Conservation (phyloP, 2,888 invertebrate species). For the Diarsia rubi region DNA sequence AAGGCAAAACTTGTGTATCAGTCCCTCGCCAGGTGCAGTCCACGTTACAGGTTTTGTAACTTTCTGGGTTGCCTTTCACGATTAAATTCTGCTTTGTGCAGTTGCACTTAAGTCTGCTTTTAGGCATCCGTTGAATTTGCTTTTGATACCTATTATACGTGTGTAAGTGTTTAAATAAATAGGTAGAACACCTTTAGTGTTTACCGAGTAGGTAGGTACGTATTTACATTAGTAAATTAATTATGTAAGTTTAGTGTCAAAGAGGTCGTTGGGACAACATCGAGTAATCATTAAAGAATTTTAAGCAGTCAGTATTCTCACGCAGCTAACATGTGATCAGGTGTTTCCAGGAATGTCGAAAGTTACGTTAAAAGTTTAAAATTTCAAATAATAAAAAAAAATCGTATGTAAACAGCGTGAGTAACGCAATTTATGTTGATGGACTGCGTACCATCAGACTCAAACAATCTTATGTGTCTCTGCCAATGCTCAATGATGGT, state of each 20-base stretch:
- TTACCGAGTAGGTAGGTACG: conserved; percentile 28
- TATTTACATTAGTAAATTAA: conserved; percentile 71
- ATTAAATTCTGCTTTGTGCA: conserved; percentile 19
- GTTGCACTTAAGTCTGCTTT: conserved; percentile 17
- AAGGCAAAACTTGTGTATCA: conserved; percentile 33
- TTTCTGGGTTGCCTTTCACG: conserved; percentile 26
- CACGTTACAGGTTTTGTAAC: conserved; percentile 60
- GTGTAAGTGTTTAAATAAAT: conserved; percentile 7
- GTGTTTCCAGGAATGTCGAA: background rate
- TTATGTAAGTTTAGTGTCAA: conserved; percentile 85
- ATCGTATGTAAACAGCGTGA: background rate
- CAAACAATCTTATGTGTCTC: background rate
- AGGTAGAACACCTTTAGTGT: conserved; percentile 17
- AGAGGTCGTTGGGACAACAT: conserved; percentile 83
- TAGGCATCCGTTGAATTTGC: background rate
- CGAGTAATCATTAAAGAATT: conserved; percentile 71
- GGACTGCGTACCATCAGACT: background rate
- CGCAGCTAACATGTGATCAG: conserved; percentile 46
- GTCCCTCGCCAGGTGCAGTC: conserved; percentile 76
- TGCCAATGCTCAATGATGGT: background rate
- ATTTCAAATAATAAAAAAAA: background rate
- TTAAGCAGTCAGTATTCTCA: conserved; percentile 62
- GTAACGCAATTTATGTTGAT: background rate
- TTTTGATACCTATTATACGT: conserved; percentile 7
- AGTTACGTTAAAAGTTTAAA: too few relatives aligned